Evolutionary conservation across 2,888 invertebrate species (phyloP).

Genomic region (Theretra japonica): DNA sequence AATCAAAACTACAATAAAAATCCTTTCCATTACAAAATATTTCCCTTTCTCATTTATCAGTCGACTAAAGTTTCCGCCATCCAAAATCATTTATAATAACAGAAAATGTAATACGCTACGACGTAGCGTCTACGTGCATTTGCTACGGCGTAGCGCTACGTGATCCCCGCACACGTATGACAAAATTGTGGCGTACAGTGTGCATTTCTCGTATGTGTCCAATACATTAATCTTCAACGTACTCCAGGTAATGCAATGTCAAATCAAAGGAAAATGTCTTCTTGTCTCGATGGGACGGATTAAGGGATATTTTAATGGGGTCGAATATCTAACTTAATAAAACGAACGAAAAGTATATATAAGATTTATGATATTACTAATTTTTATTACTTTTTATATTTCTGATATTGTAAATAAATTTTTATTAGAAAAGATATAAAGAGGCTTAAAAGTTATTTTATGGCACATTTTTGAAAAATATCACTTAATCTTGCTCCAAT

Average conservation of each 20-base stretch:
- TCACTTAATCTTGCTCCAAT: no score
- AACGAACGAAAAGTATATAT: no score
- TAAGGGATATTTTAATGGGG: background rate
- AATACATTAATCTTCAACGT: constrained; percentile 27
- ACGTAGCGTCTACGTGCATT: constrained; percentile 23
- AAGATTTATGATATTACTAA: background rate
- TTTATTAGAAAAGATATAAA: no score
- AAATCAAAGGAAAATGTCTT: constrained; percentile 31
- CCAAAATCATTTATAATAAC: constrained; percentile 7
- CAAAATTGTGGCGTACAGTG: background rate
- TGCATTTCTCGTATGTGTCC: constrained; percentile 28
- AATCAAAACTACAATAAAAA: background rate
- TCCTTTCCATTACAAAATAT: background rate
- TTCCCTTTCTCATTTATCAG: background rate
- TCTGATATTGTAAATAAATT: no score
- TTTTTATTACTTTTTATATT: background rate
- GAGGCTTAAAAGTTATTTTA: no score
- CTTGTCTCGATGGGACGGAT: constrained; percentile 9
- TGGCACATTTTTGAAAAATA: no score
- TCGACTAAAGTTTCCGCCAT: background rate
- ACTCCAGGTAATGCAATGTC: constrained; percentile 30
- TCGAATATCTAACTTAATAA: no score
- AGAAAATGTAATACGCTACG: constrained; percentile 13
- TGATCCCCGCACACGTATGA: background rate
- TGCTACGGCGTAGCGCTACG: constrained; percentile 27